These are phyloP conservation scores for Drosophila subquinaria DNA, from an alignment of 2,888 invertebrate genomes.

Conservation along the genomic window DNA sequence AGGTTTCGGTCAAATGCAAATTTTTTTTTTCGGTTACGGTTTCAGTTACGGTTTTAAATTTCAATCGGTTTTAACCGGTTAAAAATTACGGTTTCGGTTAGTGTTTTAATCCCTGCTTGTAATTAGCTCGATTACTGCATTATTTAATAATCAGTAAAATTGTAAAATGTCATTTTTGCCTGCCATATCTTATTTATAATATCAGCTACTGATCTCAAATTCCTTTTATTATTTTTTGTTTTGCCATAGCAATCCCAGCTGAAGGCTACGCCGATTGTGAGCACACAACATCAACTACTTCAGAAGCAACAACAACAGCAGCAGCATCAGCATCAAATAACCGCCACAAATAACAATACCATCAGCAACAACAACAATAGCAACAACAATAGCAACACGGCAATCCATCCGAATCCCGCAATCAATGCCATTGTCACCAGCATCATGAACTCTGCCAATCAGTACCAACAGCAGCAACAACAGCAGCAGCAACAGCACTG, in stretches of 20 bases:
- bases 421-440: constrained; percentile 92
- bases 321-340: constrained; percentile 64
- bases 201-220: too few relatives aligned
- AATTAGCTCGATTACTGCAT: too few relatives aligned
- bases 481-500: constrained; percentile 69
- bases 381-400: constrained; percentile 62
- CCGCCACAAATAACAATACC: constrained; percentile 57
- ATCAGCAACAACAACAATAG: constrained; percentile 64
- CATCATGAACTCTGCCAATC: constrained; percentile 93
- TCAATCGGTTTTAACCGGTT: too few relatives aligned
- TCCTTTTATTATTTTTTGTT: not conserved
- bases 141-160: too few relatives aligned
- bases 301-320: constrained; percentile 81
- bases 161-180: too few relatives aligned
- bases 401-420: constrained; percentile 86
- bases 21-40: too few relatives aligned
- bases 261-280: constrained; percentile 86
- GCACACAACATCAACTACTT: constrained; percentile 78
- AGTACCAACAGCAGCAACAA: constrained; percentile 88
- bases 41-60: too few relatives aligned
- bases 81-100: too few relatives aligned
- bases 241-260: constrained; percentile 89
- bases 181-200: too few relatives aligned
- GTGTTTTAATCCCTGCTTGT: too few relatives aligned
- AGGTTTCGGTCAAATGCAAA: too few relatives aligned